phyloP scores from a whole-genome alignment of 2,888 invertebrate species.

The Cacoxenus indagator region DNA sequence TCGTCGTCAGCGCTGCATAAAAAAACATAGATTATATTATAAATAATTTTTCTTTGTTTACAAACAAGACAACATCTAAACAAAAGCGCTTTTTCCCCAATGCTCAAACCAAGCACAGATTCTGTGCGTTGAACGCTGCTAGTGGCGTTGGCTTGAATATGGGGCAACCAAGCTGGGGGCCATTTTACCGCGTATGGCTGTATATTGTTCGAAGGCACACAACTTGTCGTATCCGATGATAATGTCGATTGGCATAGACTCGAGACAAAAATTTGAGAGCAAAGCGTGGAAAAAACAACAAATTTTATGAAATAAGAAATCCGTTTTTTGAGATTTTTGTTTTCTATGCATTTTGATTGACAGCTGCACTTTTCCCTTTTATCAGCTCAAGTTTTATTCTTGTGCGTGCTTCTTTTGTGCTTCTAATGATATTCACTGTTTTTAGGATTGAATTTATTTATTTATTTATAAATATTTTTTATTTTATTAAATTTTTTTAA shows the following conservation, averaged over 20 bases:
- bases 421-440: slow-evolving; percentile 11
- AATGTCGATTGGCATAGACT: too few species aligned
- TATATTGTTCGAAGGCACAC: too few species aligned
- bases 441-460: not conserved
- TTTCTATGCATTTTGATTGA: slow-evolving; percentile 12
- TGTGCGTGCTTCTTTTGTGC: not conserved
- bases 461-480: too few species aligned
- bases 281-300: too few species aligned
- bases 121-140: too few species aligned
- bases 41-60: slow-evolving; percentile 52
- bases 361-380: slow-evolving; percentile 14
- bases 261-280: too few species aligned
- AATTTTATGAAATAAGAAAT: too few species aligned
- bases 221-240: too few species aligned
- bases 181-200: slow-evolving; percentile 32
- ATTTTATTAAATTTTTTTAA: slow-evolving; percentile 15
- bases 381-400: not conserved
- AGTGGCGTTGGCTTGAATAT: slow-evolving; percentile 44
- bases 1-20: slow-evolving; percentile 38
- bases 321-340: slow-evolving; percentile 6
- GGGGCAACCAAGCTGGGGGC: slow-evolving; percentile 63
- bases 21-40: slow-evolving; percentile 4
- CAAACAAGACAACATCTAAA: slow-evolving; percentile 54
- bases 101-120: too few species aligned
- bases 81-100: slow-evolving; percentile 45